These are phyloP conservation scores for Acrobasis suavella DNA, from an alignment of 2,888 invertebrate genomes.

Conservation along the genomic window DNA sequence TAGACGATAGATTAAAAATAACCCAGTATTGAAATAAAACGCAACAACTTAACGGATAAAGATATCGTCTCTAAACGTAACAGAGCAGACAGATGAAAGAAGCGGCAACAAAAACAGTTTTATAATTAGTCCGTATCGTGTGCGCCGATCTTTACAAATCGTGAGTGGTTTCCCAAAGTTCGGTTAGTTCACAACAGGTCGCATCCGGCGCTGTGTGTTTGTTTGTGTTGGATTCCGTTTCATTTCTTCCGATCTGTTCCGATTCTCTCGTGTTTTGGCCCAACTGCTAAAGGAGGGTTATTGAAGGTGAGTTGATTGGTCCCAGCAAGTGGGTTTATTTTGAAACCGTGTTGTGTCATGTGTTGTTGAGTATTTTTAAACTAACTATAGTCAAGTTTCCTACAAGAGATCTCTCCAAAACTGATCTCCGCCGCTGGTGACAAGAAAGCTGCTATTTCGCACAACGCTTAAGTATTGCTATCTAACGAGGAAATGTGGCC, in stretches of 20 bases:
- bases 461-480: too few relatives aligned
- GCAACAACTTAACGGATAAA: neutral
- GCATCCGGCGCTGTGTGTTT: slow-evolving; percentile 6
- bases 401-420: too few relatives aligned
- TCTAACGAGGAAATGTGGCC: too few relatives aligned
- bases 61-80: neutral
- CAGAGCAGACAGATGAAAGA: slow-evolving; percentile 1
- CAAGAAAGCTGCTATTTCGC: too few relatives aligned
- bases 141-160: slow-evolving; percentile 27
- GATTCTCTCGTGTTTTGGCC: slow-evolving; percentile 4
- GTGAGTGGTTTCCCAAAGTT: slow-evolving; percentile 21
- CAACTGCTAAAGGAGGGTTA: too few relatives aligned
- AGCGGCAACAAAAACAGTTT: slow-evolving; percentile 13
- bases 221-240: slow-evolving; percentile 10
- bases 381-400: too few relatives aligned
- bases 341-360: neutral
- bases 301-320: slow-evolving; percentile 20
- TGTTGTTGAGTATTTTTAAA: neutral
- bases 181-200: slow-evolving; percentile 18
- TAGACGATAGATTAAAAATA: too few relatives aligned
- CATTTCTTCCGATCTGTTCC: slow-evolving; percentile 4
- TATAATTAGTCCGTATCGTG: slow-evolving; percentile 23
- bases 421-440: too few relatives aligned
- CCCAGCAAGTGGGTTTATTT: neutral
- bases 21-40: too few relatives aligned